Percentiles rank a stretch among this genome's conserved stretches.
Evolutionary conservation across 1,140 invertebrate species (phyloP).

Genomic region (Heliothis virescens): DNA sequence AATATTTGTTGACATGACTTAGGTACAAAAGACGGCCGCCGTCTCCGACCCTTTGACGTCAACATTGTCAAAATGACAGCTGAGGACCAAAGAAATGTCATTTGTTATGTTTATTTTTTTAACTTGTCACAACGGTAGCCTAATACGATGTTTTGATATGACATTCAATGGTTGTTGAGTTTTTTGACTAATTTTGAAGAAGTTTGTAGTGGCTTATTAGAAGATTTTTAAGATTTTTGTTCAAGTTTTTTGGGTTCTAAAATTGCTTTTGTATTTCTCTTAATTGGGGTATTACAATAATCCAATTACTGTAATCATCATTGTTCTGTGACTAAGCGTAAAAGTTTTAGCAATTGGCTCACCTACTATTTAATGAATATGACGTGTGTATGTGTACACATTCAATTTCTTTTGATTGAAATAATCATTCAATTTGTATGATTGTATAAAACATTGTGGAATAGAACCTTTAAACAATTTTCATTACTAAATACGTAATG

Average conservation of each 20-base stretch:
- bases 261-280: no score
- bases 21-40: neutral
- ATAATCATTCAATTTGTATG: neutral
- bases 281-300: no score
- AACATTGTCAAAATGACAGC: constrained; percentile 21
- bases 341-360: no score
- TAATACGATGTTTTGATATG: constrained; percentile 3
- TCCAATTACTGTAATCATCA: no score
- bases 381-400: no score
- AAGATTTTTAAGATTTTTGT: neutral
- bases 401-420: neutral
- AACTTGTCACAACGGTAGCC: constrained; percentile 14
- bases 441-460: no score
- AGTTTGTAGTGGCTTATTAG: neutral
- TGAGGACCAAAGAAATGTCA: constrained; percentile 10
- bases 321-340: no score
- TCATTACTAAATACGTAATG: no score
- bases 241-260: neutral
- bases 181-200: neutral
- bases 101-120: constrained; percentile 14
- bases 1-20: constrained; percentile 29
- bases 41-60: neutral
- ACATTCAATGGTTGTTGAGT: constrained; percentile 17
- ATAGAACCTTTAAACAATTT: no score
- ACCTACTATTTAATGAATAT: no score